These are phyloP conservation scores for Centropristis striata DNA, from an alignment of 2,113 vertebrate genomes.

Conservation along the genomic window DNA sequence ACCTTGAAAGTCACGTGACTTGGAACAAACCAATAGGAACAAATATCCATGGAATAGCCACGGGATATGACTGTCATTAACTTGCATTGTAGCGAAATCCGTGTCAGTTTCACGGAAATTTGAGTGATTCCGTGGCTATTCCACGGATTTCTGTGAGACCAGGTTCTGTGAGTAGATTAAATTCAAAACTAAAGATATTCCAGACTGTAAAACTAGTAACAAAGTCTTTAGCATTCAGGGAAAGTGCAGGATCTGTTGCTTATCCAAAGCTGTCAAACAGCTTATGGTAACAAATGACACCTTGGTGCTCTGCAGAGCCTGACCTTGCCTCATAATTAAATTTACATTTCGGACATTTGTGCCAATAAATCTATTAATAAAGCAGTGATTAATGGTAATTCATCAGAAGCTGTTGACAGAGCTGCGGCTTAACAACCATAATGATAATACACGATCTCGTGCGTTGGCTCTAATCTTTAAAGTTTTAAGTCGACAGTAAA, in stretches of 20 bases:
- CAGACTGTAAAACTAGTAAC: constrained; percentile 6
- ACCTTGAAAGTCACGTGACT: no score
- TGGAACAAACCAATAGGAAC: no score
- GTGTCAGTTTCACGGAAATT: no score
- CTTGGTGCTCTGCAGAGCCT: constrained; percentile 8
- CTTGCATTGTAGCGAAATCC: no score
- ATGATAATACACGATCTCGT: constrained; percentile 9
- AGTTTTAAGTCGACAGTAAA: constrained; percentile 30
- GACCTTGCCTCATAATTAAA: constrained; percentile 25
- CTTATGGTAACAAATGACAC: constrained; percentile 55
- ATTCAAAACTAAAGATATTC: constrained; percentile 11
- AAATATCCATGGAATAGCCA: no score
- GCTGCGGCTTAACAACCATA: constrained; percentile 1
- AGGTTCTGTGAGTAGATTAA: background rate
- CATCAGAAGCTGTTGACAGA: constrained; percentile 6
- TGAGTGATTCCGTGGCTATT: no score
- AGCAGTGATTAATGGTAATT: background rate
- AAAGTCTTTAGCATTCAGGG: background rate
- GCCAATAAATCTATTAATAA: constrained; percentile 8
- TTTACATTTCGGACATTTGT: background rate
- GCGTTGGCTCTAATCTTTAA: background rate
- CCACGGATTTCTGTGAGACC: no score
- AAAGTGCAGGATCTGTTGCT: constrained; percentile 12
- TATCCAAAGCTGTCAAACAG: constrained; percentile 11
- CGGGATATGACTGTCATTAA: no score